Evolutionary conservation across 35 echinoderm and acorn worm species (phyloP).

Genomic region (Hemicentrotus pulcherrimus): DNA sequence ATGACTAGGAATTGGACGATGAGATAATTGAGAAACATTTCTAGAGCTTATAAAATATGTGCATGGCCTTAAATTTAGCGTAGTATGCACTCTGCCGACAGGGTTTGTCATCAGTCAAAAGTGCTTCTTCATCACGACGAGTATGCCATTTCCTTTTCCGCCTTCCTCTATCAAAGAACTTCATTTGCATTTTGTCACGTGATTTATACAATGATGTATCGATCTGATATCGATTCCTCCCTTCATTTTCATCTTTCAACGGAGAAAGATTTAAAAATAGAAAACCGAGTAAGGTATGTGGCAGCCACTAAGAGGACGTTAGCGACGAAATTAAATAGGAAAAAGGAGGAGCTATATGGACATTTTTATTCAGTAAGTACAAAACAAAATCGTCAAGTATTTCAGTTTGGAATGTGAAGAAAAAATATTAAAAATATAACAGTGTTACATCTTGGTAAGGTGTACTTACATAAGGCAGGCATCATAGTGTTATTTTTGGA

Average conservation of each 20-base stretch:
- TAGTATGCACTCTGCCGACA: no score
- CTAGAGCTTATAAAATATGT: no score
- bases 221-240: neutral
- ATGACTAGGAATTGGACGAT: no score
- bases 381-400: neutral
- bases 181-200: constrained; percentile 12
- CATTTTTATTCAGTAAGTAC: neutral
- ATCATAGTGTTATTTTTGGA: no score
- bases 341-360: neutral
- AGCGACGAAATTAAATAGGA: neutral
- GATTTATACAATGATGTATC: neutral
- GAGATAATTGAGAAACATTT: no score
- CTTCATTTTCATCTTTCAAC: neutral
- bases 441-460: no score
- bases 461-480: no score
- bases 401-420: neutral
- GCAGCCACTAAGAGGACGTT: neutral
- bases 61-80: no score
- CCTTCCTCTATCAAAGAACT: neutral
- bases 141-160: neutral
- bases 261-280: neutral
- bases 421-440: neutral
- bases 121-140: no score
- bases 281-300: neutral
- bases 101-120: no score